Evolutionary conservation across 2,797 vertebrate genomes (phyloP), one percentile per base, ranked within the genome.

Genomic region (Otolemur crassicaudatus): DNA sequence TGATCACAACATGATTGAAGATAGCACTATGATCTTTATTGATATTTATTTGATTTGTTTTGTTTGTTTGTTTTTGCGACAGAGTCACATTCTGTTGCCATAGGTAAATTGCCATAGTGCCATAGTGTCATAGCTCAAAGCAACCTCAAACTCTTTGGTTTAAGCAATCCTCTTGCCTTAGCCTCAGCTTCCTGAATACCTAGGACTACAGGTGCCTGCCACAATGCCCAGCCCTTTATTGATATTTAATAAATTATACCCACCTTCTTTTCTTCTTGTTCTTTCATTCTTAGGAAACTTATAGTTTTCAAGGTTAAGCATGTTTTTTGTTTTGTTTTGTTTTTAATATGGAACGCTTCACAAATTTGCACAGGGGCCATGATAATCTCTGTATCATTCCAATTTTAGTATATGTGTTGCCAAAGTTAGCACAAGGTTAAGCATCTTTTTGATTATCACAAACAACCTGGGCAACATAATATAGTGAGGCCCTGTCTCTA

Each of bases 211-310:
- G 49, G 49, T 49, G 49, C 49, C 13, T 49, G 49, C 49, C 49
- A 49, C 49, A 49, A 49, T 49, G 49, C 49, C 49, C 49, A 49
- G 49, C 27, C 84, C 76, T 92, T 91, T 88, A 93, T 27, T 88
- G 60, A 58, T 95, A 49, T 22, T 87, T 91, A 88, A 58, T 85
- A 69, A 91, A 90, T 7, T 63, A 14, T 29, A 37, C 37, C 20
- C 34, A 82, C 40, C 13, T 87, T 93, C 11, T 58, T 91, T 96
- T 95, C 40, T 40, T 95, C 61, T 89, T 92, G 37, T 10, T 85
- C 37, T 23, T 49, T 83, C 63, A 19, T 72, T 29, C 56, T 81
- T 72, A 73, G 40, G 40, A 58, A 92, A 69, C 63, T 43, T 88
- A 12, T 25, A 4, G 75, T 92, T 87, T 63, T 87, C 87, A 91